phyloP scores from a whole-genome alignment of 2,888 invertebrate genomes.

The Polydrusus pterygomalis region DNA sequence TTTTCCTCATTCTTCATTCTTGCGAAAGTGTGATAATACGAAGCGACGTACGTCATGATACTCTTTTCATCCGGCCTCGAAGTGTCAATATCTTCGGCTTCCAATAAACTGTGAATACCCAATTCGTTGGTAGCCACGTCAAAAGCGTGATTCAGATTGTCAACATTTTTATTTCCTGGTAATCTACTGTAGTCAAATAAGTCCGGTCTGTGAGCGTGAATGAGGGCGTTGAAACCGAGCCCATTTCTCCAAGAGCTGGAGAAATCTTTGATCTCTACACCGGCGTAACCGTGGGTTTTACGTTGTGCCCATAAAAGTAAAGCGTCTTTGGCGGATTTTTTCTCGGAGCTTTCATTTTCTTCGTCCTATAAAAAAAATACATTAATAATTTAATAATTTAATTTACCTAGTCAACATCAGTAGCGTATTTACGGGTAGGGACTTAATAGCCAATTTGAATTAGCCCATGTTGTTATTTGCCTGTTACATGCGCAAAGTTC shows the following conservation, averaged over 20 bases:
- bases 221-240: conserved; percentile 98
- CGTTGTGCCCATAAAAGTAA: conserved; percentile 98
- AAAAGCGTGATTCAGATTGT: conserved; percentile 98
- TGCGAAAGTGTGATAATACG: conserved; percentile 99
- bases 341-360: conserved; percentile 96
- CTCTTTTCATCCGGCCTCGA: conserved; percentile 97
- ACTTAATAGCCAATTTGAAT: too few species aligned
- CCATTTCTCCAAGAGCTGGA: conserved; percentile 97
- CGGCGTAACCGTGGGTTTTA: conserved; percentile 95
- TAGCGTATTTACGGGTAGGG: too few species aligned
- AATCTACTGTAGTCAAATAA: conserved; percentile 91
- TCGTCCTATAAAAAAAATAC: conserved; percentile 81
- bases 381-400: too few species aligned
- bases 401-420: too few species aligned
- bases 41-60: conserved; percentile 98
- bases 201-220: conserved; percentile 98
- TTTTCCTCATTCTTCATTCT: conserved; percentile 99
- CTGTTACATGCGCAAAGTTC: too few species aligned
- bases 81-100: conserved; percentile 97
- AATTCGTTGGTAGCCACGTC: conserved; percentile 94
- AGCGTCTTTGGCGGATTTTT: conserved; percentile 99
- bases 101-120: conserved; percentile 93
- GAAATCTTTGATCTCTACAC: conserved; percentile 92
- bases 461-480: too few species aligned
- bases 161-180: conserved; percentile 88